Base-by-base conservation (phyloP, 2,888 invertebrate species). In the Diarsia dahlii region DNA sequence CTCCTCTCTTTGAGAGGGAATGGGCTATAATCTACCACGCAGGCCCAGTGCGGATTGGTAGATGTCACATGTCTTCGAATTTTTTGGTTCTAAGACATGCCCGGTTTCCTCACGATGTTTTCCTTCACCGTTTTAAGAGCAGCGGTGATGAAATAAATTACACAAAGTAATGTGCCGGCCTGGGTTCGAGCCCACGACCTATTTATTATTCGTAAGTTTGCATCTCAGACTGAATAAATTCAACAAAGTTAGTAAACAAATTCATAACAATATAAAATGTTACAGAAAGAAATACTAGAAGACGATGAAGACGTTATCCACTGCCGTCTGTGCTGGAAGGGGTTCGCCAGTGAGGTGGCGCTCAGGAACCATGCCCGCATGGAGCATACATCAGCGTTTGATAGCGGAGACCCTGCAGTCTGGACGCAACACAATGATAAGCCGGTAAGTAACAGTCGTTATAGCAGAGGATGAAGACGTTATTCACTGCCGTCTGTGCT, bases 341-440 rank as follows among this genome's bases (percentile, higher is more conserved):
- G 87, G 0, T 95, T 94, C 62, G 89, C 88, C 0, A 94, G 89
- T 39, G 90, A 90, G 2, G 64, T 89, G 9, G 95, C 95, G 0
- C 86, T 96, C 0, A 82, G 88, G n/a, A 96, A 96, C 88, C 96
- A 96, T 72, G 94, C 92, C 0, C 81, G 92, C 0, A 91, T 95
- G 87, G 94, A 95, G 54, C 96, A 96, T 58, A 88, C 91, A 0
- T 92, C 93, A 0, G 91, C 91, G 0, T 94, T 88, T 18, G 84
- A 88, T 0, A 86, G 80, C 0, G 95, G 95, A 0, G 90, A 95
- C 60, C 88, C 91, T 0, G 39, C 39, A 0, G 70, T 83, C 0
- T 94, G 94, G 94, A 92, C 89, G 0, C 80, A 87, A 52, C 45
- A 74, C 0, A 63, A 64, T 0, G 79, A 81, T 0, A 74, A 74